phyloP scores from a whole-genome alignment of 30 jellyfish, hydroid and myxozoan species.

The Chrysaora quinquecirrha region DNA sequence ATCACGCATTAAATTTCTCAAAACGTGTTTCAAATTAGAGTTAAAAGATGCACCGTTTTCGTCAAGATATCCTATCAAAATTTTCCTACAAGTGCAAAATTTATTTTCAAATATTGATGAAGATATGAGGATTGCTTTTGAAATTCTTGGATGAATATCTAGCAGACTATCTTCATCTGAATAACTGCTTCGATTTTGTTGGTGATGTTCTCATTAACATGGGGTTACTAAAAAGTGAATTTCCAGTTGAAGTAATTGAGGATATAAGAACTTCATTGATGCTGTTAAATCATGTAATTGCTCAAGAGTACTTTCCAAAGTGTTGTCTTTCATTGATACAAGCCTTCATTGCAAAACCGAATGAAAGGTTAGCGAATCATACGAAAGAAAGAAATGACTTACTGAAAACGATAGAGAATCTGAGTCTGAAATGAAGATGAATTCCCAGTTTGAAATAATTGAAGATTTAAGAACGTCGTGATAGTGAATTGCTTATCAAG shows the following conservation, averaged over 20 bases:
- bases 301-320: conserved; percentile 31
- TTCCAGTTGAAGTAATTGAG: conserved; percentile 33
- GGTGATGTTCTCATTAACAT: conserved; percentile 44
- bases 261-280: conserved; percentile 25
- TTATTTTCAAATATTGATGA: conserved; percentile 27
- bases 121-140: conserved; percentile 20
- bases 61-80: conserved; percentile 51
- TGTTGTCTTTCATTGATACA: conserved; percentile 10
- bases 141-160: conserved; percentile 25
- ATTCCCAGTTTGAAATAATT: too few species aligned
- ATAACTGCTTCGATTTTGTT: conserved; percentile 48
- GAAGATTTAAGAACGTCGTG: too few species aligned
- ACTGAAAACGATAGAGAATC: background rate
- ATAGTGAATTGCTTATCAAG: too few species aligned
- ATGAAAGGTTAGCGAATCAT: background rate
- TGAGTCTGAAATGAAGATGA: too few species aligned
- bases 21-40: conserved; percentile 28
- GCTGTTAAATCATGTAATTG: conserved; percentile 25
- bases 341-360: conserved; percentile 44
- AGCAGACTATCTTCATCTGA: conserved; percentile 13
- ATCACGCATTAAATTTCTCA: conserved; percentile 32
- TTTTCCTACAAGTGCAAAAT: conserved; percentile 27
- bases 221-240: conserved; percentile 62
- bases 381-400: conserved; percentile 2
- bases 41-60: conserved; percentile 34